phyloP scores from a whole-genome alignment of 1,140 invertebrate genomes.

The Harpegnathos saltator region DNA sequence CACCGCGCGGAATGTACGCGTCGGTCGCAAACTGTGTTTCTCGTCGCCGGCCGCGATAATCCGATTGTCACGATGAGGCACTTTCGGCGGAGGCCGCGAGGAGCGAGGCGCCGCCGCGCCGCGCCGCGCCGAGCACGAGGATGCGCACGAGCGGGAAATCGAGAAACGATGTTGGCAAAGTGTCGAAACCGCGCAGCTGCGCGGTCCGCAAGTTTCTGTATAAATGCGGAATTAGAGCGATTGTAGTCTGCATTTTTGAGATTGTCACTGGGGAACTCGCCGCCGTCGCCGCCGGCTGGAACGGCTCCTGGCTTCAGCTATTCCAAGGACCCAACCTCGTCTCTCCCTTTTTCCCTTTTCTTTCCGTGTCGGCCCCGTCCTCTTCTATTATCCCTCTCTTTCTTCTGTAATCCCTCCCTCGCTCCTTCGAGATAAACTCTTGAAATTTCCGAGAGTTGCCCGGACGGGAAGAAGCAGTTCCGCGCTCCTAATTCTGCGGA shows the following conservation, averaged over 20 bases:
- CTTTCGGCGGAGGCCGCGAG: no score
- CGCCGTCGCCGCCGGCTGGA: no score
- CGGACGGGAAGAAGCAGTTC: constrained; percentile 61
- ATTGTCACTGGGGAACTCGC: constrained; percentile 39
- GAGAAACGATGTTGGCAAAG: no score
- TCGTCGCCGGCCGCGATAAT: no score
- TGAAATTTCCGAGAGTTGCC: constrained; percentile 73
- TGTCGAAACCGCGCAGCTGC: background rate
- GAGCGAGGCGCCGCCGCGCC: no score
- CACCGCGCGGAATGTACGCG: background rate
- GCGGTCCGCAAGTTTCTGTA: no score
- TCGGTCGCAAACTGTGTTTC: no score
- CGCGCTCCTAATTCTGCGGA: constrained; percentile 75
- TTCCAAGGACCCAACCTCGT: constrained; percentile 66
- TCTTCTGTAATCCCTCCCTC: constrained; percentile 36
- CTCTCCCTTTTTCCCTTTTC: constrained; percentile 57
- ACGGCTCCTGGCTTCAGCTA: constrained; percentile 48
- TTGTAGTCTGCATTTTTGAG: constrained; percentile 33
- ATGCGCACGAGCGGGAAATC: no score
- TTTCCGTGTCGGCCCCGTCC: constrained; percentile 34
- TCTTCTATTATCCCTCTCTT: constrained; percentile 54
- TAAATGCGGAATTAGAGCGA: background rate
- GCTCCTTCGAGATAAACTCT: constrained; percentile 68
- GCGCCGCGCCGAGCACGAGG: no score
- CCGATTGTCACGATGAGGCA: no score